Evolutionary conservation across 2,797 vertebrate species (phyloP).

Genomic region (Odontamblyopus rebecca): DNA sequence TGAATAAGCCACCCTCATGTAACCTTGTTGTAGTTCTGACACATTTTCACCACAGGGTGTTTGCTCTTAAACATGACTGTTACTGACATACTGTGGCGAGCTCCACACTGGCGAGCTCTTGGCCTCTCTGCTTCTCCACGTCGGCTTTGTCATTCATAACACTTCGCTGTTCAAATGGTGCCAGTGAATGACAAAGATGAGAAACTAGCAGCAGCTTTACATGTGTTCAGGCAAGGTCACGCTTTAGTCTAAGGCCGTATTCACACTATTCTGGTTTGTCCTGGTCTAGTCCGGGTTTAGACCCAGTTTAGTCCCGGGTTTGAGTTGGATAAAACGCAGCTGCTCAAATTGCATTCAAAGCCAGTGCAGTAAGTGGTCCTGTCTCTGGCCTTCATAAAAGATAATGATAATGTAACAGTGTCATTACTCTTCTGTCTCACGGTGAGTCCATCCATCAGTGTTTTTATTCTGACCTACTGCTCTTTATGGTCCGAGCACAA

Average conservation of each 20-base stretch:
- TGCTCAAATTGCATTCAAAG: no score
- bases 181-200: slow-evolving; percentile 35
- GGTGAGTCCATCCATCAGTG: slow-evolving; percentile 12
- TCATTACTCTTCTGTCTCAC: background rate
- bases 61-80: slow-evolving; percentile 8
- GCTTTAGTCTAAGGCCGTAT: background rate
- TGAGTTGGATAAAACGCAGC: no score
- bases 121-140: no score
- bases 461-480: slow-evolving; percentile 59
- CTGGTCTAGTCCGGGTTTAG: no score
- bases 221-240: background rate
- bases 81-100: slow-evolving; percentile 22
- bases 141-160: background rate
- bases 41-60: background rate
- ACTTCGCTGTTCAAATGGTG: slow-evolving; percentile 3
- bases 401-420: background rate
- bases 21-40: background rate
- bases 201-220: slow-evolving; percentile 11
- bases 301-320: no score
- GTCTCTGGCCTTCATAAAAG: no score
- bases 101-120: no score
- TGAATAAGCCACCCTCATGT: background rate
- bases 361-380: no score
- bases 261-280: slow-evolving; percentile 16
- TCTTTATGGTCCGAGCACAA: slow-evolving; percentile 61